These are phyloP conservation scores for Sminthopsis crassicaudata DNA, from an alignment of 2,113 vertebrate genomes.

Conservation along the genomic window DNA sequence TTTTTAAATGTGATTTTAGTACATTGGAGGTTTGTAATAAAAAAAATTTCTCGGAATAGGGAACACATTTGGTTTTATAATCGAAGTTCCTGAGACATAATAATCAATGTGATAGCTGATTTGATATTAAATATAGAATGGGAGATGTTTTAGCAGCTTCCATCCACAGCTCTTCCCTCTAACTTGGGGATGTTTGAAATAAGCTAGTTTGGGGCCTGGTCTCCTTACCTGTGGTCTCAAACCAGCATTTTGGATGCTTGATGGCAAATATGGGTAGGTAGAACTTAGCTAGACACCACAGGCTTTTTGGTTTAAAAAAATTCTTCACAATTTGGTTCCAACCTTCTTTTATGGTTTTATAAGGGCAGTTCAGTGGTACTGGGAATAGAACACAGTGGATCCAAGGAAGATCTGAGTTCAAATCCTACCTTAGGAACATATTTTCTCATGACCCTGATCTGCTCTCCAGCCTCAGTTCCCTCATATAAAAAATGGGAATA, in stretches of 20 bases:
- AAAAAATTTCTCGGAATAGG: not conserved
- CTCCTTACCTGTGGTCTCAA: not conserved
- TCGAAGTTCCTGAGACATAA: not conserved
- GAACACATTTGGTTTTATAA: constrained; percentile 3
- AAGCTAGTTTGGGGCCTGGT: not conserved
- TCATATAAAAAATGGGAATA: too few relatives aligned
- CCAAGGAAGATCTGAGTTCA: not conserved
- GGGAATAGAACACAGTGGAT: too few relatives aligned
- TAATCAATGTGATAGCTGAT: not conserved
- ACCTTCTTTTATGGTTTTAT: too few relatives aligned
- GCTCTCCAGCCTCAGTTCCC: too few relatives aligned
- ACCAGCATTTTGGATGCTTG: constrained; percentile 20
- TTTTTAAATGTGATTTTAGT: not conserved
- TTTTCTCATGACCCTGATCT: too few relatives aligned
- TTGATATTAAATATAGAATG: not conserved
- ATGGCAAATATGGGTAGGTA: not conserved
- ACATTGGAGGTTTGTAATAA: not conserved
- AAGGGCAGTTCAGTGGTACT: too few relatives aligned
- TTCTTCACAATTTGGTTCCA: too few relatives aligned
- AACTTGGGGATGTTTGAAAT: not conserved
- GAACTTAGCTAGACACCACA: not conserved
- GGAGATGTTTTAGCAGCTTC: not conserved
- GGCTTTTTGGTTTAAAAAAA: not conserved
- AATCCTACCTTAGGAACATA: too few relatives aligned
- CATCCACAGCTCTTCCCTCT: not conserved